Conservation (phyloP, 2,113 vertebrate genomes). For the Sterrhoptilus dennistouni region DNA sequence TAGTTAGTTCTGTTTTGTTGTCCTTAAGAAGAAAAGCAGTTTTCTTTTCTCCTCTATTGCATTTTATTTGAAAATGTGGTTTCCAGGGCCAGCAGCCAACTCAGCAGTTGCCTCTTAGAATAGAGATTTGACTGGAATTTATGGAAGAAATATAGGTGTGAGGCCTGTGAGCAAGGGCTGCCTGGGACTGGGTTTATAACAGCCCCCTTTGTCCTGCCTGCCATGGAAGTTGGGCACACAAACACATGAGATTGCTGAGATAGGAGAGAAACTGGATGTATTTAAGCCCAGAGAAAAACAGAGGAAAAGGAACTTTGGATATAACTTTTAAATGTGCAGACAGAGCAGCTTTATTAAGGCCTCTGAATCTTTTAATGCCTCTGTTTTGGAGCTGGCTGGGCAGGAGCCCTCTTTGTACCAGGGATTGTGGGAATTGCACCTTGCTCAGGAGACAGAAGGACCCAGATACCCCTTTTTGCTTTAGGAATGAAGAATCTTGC, state of each 20-base stretch:
- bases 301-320: not conserved
- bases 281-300: not conserved
- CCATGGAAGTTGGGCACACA: not conserved
- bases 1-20: slow-evolving; percentile 17
- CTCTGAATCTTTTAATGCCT: not conserved
- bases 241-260: not conserved
- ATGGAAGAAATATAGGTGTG: slow-evolving; percentile 44
- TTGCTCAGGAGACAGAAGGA: not conserved
- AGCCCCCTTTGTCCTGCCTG: slow-evolving; percentile 19
- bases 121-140: slow-evolving; percentile 17
- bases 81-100: slow-evolving; percentile 43
- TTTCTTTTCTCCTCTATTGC: slow-evolving; percentile 15
- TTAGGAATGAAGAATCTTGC: not conserved
- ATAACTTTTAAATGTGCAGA: not conserved
- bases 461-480: not conserved
- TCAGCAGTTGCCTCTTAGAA: slow-evolving; percentile 16
- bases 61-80: slow-evolving; percentile 61
- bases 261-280: not conserved
- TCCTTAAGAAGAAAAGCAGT: slow-evolving; percentile 9
- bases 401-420: not conserved
- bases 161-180: not conserved
- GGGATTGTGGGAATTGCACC: not conserved
- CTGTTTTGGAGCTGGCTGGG: not conserved
- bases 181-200: not conserved
- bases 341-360: not conserved